Conservation (phyloP, 2,888 invertebrate genomes). For the Acanthosoma haemorrhoidale region DNA sequence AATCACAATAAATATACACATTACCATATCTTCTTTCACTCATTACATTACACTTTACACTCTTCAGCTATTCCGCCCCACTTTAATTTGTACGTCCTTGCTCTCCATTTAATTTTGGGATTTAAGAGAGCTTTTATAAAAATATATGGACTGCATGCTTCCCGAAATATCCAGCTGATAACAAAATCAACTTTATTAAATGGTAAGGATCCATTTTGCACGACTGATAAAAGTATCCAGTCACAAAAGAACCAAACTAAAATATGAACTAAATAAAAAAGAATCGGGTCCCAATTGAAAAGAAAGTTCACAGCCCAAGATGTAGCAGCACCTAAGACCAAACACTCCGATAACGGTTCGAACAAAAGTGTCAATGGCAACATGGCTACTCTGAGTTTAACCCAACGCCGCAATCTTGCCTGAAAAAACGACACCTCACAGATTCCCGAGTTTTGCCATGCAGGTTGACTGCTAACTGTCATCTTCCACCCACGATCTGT, state of each 20-base stretch:
- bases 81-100: conserved; percentile 80
- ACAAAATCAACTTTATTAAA: conserved; percentile 94
- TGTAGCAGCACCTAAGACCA: conserved; percentile 85
- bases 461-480: conserved; percentile 86
- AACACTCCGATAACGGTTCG: conserved; percentile 93
- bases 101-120: conserved; percentile 85
- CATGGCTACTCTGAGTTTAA: conserved; percentile 92
- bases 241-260: conserved; percentile 94
- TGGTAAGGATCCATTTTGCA: conserved; percentile 85
- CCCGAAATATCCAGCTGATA: conserved; percentile 90
- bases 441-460: conserved; percentile 89
- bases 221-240: conserved; percentile 82
- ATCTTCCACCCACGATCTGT: conserved; percentile 84
- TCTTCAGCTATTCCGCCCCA: conserved; percentile 96
- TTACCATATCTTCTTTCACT: conserved; percentile 20
- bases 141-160: conserved; percentile 82
- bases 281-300: conserved; percentile 81
- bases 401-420: conserved; percentile 62
- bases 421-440: conserved; percentile 82
- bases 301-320: conserved; percentile 70
- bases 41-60: conserved; percentile 51
- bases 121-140: conserved; percentile 80
- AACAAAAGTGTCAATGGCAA: conserved; percentile 82
- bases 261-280: conserved; percentile 88
- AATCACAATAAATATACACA: conserved; percentile 31